Evolutionary conservation across 2,888 invertebrate species (phyloP).

Genomic region (Dasysyrphus albostriatus): DNA sequence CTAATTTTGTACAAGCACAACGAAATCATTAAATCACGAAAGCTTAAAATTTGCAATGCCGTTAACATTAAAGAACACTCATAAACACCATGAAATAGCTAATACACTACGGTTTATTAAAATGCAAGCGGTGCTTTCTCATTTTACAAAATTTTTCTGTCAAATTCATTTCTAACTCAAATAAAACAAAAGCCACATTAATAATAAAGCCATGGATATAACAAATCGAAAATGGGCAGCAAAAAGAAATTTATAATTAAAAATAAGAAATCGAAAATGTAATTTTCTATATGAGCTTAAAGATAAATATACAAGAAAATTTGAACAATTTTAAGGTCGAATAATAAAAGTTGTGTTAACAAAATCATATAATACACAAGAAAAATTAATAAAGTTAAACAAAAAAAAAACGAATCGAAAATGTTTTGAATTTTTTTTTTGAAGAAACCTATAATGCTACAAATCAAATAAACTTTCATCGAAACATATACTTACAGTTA

Average conservation of each 20-base stretch:
- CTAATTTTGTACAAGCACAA: conserved; percentile 51
- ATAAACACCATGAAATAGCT: conserved; percentile 28
- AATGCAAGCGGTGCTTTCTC: conserved; percentile 56
- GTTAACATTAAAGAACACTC: neutral
- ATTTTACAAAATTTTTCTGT: conserved; percentile 47
- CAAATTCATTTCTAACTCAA: conserved; percentile 55
- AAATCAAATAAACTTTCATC: neutral
- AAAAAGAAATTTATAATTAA: conserved; percentile 31
- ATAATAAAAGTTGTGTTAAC: neutral
- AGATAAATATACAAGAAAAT: neutral
- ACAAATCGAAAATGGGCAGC: conserved; percentile 45
- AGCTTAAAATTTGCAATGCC: neutral
- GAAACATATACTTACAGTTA: neutral
- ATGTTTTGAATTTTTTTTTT: conserved; percentile 1
- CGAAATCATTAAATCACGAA: conserved; percentile 28
- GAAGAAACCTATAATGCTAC: neutral
- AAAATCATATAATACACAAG: conserved; percentile 24
- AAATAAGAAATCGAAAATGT: conserved; percentile 54
- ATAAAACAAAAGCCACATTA: conserved; percentile 28
- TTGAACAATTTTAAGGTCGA: neutral
- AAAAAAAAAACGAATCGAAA: conserved; percentile 14
- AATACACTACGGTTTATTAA: conserved; percentile 19
- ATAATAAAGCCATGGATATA: conserved; percentile 20
- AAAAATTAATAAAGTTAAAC: conserved; percentile 27
- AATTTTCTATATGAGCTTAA: conserved; percentile 35